A percentile compares a stretch with the other conserved stretches of the same genome.
phyloP scores from a whole-genome alignment of 1,140 invertebrate species.

The Penaeus vannamei region DNA sequence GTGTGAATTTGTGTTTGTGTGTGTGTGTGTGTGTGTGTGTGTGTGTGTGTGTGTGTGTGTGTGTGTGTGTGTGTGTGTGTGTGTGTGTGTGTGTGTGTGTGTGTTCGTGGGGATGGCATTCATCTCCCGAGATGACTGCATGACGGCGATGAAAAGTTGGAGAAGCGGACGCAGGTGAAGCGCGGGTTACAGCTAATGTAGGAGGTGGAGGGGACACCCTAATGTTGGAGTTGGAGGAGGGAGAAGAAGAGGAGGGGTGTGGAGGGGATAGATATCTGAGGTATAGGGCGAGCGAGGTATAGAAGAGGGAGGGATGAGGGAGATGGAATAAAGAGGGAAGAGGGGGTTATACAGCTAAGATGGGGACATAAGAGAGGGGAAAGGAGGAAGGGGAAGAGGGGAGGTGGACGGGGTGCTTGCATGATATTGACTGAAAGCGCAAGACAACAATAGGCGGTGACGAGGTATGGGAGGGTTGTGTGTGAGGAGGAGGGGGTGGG shows the following conservation, averaged over 20 bases:
- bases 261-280: neutral
- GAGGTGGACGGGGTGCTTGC: neutral
- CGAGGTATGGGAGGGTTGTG: neutral
- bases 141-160: too few relatives aligned
- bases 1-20: neutral
- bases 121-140: too few relatives aligned
- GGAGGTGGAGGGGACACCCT: neutral
- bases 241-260: neutral
- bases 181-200: neutral
- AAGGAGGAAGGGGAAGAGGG: neutral
- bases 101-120: too few relatives aligned
- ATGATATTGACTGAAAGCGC: too few relatives aligned
- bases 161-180: neutral
- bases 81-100: too few relatives aligned
- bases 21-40: slow-evolving; percentile 4
- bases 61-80: too few relatives aligned
- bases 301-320: neutral
- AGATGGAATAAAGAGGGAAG: neutral
- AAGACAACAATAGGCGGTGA: too few relatives aligned
- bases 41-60: neutral
- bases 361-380: neutral
- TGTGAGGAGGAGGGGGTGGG: neutral
- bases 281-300: neutral
- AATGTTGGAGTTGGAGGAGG: neutral
- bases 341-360: neutral